Evolutionary conservation across 2,888 invertebrate genomes (phyloP).

Genomic region (Trypoxylon attenuatum): DNA sequence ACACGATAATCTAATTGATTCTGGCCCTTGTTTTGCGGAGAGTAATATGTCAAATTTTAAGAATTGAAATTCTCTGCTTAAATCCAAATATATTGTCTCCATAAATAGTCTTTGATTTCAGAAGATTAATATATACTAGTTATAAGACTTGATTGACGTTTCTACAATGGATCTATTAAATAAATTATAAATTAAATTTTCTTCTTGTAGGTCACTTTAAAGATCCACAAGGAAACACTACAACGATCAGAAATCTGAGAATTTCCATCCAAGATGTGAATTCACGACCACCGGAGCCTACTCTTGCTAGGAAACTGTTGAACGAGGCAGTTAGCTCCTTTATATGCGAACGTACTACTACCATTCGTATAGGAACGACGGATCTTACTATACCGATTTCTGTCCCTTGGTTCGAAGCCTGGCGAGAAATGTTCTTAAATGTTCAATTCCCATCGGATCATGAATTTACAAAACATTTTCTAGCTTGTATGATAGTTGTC

Average conservation of each 20-base stretch:
- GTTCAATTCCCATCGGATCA: constrained; percentile 94
- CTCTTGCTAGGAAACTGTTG: constrained; percentile 87
- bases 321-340: constrained; percentile 86
- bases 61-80: no score
- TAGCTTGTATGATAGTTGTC: constrained; percentile 87
- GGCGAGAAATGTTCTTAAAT: constrained; percentile 93
- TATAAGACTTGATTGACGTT: no score
- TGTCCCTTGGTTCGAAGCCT: constrained; percentile 96
- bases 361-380: constrained; percentile 77
- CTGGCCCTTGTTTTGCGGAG: no score
- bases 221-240: constrained; percentile 86
- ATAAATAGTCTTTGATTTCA: no score
- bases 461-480: constrained; percentile 94
- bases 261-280: constrained; percentile 89
- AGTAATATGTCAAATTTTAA: no score
- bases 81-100: no score
- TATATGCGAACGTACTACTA: constrained; percentile 77
- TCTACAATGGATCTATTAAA: no score
- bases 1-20: no score
- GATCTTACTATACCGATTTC: constrained; percentile 83
- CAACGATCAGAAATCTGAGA: constrained; percentile 85
- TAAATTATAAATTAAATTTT: no score
- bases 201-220: constrained; percentile 83
- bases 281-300: constrained; percentile 87
- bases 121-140: no score